phyloP scores from a whole-genome alignment of 2,113 vertebrate species.

The Lucifuga dentata region DNA sequence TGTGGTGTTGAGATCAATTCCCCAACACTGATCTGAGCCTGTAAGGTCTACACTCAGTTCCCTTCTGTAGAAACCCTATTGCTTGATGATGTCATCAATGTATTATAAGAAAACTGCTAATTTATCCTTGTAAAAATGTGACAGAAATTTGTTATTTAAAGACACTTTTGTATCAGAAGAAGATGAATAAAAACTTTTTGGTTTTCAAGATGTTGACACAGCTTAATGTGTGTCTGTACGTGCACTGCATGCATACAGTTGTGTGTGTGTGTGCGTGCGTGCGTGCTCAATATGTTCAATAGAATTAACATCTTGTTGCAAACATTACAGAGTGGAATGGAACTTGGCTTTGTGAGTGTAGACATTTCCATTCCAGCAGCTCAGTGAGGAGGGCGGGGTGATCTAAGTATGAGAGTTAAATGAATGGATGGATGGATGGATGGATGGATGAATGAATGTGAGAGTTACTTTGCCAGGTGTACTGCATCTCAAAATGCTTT shows the following conservation, averaged over 20 bases:
- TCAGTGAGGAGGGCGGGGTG: too few relatives aligned
- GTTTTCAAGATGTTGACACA: slow-evolving; percentile 38
- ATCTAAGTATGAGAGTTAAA: too few relatives aligned
- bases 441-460: too few relatives aligned
- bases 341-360: too few relatives aligned
- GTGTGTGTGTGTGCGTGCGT: neutral
- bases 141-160: slow-evolving; percentile 84
- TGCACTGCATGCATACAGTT: too few relatives aligned
- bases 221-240: neutral
- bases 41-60: slow-evolving; percentile 50
- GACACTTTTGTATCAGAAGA: slow-evolving; percentile 85
- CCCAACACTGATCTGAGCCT: slow-evolving; percentile 58
- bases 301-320: too few relatives aligned
- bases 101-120: slow-evolving; percentile 81
- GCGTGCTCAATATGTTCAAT: too few relatives aligned
- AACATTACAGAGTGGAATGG: too few relatives aligned
- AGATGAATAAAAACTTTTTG: slow-evolving; percentile 80
- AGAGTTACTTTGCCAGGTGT: too few relatives aligned
- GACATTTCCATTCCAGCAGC: too few relatives aligned
- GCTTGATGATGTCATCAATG: slow-evolving; percentile 67
- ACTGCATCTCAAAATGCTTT: too few relatives aligned
- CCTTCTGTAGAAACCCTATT: slow-evolving; percentile 58
- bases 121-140: slow-evolving; percentile 85
- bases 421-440: too few relatives aligned
- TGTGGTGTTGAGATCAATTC: slow-evolving; percentile 25